Evolutionary conservation across 92 coral and sea anemone species (phyloP).

Genomic region (Meandrina meandrites): DNA sequence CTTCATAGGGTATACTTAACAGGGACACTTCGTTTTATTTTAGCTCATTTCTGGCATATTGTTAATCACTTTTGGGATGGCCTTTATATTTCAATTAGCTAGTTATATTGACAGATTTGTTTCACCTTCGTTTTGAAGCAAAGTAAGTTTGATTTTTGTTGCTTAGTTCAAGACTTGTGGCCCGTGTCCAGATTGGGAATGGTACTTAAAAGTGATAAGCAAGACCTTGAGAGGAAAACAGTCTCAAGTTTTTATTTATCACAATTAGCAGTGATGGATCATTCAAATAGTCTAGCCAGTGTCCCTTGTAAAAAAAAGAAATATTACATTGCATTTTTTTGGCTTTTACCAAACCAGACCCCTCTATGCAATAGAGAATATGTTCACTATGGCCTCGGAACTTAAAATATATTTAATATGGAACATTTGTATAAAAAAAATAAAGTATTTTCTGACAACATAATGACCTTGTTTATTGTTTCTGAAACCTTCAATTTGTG

Average conservation of each 20-base stretch:
- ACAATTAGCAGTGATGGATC: neutral
- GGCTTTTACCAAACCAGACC: neutral
- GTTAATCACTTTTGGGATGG: neutral
- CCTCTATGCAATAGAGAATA: conserved; percentile 42
- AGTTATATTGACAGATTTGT: neutral
- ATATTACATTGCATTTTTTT: neutral
- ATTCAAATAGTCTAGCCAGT: neutral
- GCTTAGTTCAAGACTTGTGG: neutral
- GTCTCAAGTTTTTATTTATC: neutral
- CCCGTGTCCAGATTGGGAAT: neutral
- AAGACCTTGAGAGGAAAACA: neutral
- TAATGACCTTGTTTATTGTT: neutral
- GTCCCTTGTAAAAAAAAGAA: neutral
- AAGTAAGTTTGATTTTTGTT: neutral
- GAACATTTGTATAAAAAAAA: conserved; percentile 35
- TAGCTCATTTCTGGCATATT: neutral
- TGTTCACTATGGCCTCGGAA: conserved; percentile 17
- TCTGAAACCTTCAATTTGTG: neutral
- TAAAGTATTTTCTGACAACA: conserved; percentile 48
- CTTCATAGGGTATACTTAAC: neutral
- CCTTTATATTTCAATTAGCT: neutral
- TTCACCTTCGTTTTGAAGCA: neutral
- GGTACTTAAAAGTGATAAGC: neutral
- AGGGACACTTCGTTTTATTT: neutral
- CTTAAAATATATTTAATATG: conserved; percentile 44